Percentiles rank a stretch among this genome's conserved stretches.
phyloP scores from a whole-genome alignment of 2,888 invertebrate genomes.

The Xanthia togata region DNA sequence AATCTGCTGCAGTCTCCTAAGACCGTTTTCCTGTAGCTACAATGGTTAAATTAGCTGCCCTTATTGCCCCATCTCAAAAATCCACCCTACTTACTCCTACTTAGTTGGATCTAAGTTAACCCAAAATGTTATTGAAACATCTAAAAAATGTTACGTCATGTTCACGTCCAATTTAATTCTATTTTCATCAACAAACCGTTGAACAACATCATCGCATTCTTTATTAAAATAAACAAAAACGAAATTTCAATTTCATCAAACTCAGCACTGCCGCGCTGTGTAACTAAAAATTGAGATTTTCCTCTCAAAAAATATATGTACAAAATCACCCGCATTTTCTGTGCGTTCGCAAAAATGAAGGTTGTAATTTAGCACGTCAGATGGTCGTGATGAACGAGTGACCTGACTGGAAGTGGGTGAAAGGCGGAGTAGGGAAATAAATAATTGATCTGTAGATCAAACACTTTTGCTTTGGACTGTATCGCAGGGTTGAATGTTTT shows the following conservation, averaged over 20 bases:
- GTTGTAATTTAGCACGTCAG: constrained; percentile 73
- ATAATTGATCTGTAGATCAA: constrained; percentile 70
- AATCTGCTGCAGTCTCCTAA: no score
- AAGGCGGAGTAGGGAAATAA: constrained; percentile 49
- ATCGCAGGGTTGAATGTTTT: constrained; percentile 13
- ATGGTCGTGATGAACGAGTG: constrained; percentile 73
- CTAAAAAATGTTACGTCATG: not conserved
- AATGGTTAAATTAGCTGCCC: no score
- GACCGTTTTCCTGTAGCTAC: no score
- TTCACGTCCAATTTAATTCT: constrained; percentile 4
- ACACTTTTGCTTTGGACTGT: constrained; percentile 61
- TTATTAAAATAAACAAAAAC: constrained; percentile 20
- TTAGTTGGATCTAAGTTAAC: not conserved
- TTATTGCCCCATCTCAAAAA: no score
- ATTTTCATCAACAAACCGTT: constrained; percentile 1
- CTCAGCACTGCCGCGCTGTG: not conserved
- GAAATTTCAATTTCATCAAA: constrained; percentile 41
- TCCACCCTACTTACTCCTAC: not conserved
- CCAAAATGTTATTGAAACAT: not conserved
- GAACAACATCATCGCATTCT: constrained; percentile 7
- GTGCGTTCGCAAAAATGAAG: constrained; percentile 62
- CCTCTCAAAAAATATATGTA: constrained; percentile 10
- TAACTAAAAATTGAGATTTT: constrained; percentile 33
- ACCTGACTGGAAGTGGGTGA: constrained; percentile 62
- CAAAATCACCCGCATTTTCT: constrained; percentile 13